Evolutionary conservation across 2,797 vertebrate genomes (phyloP).

Genomic region (Pseudocheirus occidentalis): DNA sequence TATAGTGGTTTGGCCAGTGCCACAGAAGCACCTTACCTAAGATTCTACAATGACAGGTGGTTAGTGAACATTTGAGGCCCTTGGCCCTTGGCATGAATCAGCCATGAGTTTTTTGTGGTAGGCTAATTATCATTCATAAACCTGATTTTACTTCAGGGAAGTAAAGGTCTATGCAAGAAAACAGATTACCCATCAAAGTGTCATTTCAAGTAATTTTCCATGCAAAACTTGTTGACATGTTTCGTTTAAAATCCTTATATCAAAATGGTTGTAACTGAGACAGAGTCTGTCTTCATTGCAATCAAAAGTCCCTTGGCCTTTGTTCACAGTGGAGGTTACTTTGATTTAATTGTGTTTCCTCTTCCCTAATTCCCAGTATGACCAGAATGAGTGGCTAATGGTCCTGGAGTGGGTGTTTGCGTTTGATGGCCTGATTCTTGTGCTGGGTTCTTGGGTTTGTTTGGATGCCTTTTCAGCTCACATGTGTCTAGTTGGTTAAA

Average conservation of each 20-base stretch:
- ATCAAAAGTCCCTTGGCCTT: slow-evolving; percentile 30
- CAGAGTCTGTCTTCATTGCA: neutral
- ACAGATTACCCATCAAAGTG: neutral
- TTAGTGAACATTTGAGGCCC: neutral
- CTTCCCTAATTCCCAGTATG: slow-evolving; percentile 53
- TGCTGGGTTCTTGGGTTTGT: slow-evolving; percentile 27
- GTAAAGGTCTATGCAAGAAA: neutral
- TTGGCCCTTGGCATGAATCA: neutral
- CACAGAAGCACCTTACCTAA: neutral
- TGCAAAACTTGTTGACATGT: neutral
- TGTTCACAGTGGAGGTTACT: slow-evolving; percentile 36
- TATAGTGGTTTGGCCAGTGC: neutral
- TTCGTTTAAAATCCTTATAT: slow-evolving; percentile 18
- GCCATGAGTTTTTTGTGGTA: neutral
- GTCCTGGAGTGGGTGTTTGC: slow-evolving; percentile 15
- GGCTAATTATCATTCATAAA: slow-evolving; percentile 1
- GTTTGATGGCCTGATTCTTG: slow-evolving; percentile 28
- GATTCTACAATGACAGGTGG: neutral
- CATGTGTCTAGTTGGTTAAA: slow-evolving; percentile 56
- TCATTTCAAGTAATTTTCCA: slow-evolving; percentile 5
- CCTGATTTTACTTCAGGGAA: slow-evolving; percentile 1
- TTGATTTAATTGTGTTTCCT: slow-evolving; percentile 50
- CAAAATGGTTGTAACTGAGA: neutral
- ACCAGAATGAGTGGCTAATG: neutral
- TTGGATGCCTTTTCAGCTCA: slow-evolving; percentile 25